phyloP scores from a whole-genome alignment of 23 tunicate species.

The Pegea sp. region DNA sequence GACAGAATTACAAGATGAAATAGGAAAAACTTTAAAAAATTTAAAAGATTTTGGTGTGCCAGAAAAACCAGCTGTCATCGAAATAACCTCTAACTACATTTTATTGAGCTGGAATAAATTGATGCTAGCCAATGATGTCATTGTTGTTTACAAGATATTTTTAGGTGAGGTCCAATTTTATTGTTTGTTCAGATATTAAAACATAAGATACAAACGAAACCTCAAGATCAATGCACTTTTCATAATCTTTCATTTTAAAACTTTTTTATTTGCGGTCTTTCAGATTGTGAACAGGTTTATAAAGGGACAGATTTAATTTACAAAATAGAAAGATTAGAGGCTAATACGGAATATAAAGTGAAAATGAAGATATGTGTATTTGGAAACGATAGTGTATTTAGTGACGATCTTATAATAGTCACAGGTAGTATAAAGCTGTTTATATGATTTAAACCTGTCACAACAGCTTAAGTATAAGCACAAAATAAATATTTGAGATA shows the following conservation, averaged over 20 bases:
- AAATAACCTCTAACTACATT: neutral
- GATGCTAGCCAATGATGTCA: neutral
- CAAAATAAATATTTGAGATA: no score
- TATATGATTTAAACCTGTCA: neutral
- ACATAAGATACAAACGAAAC: no score
- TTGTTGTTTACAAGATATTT: neutral
- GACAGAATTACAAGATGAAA: constrained; percentile 1
- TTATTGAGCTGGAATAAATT: neutral
- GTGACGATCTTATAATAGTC: neutral
- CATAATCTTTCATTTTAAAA: no score
- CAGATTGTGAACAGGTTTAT: neutral
- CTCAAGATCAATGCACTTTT: no score
- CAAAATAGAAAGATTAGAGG: neutral
- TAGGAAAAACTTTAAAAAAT: neutral
- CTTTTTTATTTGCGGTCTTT: no score
- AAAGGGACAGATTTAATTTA: neutral
- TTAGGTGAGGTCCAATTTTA: neutral
- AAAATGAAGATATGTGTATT: neutral
- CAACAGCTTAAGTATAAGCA: neutral
- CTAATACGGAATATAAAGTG: neutral
- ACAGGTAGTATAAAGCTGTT: neutral
- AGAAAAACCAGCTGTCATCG: neutral
- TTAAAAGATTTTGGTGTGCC: neutral
- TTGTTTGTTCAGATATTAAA: neutral
- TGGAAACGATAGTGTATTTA: neutral